Percentiles rank a stretch among this genome's conserved stretches.
phyloP scores from a whole-genome alignment of 2,888 invertebrate genomes.

The Epinotia demarniana region DNA sequence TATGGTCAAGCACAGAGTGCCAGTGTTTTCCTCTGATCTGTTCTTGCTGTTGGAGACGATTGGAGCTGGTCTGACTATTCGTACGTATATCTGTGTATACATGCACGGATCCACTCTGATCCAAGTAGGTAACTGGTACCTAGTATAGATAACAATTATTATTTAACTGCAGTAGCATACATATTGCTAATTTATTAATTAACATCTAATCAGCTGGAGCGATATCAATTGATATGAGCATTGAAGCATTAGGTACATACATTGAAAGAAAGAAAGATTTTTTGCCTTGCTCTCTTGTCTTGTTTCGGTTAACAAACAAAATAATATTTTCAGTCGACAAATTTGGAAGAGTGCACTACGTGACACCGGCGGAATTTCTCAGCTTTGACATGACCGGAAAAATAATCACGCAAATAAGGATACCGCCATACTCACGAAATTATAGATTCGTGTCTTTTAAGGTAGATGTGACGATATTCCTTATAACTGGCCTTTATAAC shows the following conservation, averaged over 20 bases:
- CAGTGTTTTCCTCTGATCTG: conserved; percentile 88
- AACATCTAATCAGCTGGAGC: no score
- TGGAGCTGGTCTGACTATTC: conserved; percentile 59
- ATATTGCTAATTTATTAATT: no score
- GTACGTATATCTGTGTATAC: conserved; percentile 52
- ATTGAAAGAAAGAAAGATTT: no score
- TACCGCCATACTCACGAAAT: conserved; percentile 45
- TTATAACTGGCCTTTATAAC: no score
- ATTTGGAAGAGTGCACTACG: background rate
- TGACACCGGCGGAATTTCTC: conserved; percentile 49
- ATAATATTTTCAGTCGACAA: conserved; percentile 18
- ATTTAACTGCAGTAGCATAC: no score
- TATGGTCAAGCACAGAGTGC: conserved; percentile 86
- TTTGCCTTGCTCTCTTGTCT: no score
- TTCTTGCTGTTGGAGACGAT: conserved; percentile 78
- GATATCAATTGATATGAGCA: no score
- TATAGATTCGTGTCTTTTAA: conserved; percentile 45
- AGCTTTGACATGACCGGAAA: conserved; percentile 46
- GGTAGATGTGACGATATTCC: conserved; percentile 44
- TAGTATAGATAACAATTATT: no score
- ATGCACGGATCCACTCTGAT: background rate
- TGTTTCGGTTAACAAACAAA: no score
- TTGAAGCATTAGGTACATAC: no score
- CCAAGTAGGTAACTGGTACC: no score
- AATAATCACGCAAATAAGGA: conserved; percentile 44